Evolutionary conservation across 2,888 invertebrate genomes (phyloP).

Genomic region (Invenusta paracnida): DNA sequence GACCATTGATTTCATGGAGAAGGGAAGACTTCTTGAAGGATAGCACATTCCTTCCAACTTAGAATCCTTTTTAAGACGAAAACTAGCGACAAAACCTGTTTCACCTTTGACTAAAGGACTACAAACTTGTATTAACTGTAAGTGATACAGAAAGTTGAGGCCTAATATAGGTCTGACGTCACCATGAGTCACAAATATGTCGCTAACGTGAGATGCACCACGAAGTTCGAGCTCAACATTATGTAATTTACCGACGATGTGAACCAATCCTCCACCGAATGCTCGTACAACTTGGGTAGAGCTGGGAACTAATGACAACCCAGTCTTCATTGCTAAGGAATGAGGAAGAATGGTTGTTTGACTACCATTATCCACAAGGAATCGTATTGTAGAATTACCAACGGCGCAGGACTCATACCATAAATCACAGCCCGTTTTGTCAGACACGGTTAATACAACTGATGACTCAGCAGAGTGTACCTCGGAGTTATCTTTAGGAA

Average conservation of each 20-base stretch:
- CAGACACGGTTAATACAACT: constrained; percentile 7
- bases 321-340: background rate
- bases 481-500: background rate
- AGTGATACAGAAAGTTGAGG: background rate
- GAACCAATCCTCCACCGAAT: background rate
- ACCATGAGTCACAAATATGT: background rate
- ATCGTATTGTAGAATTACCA: background rate
- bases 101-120: background rate
- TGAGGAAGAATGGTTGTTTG: background rate
- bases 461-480: background rate
- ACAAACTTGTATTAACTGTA: background rate
- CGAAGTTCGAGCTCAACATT: background rate
- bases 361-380: constrained; percentile 1
- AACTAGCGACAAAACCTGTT: constrained; percentile 3
- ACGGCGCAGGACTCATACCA: constrained; percentile 26
- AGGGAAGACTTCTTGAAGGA: constrained; percentile 33
- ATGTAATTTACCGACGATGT: background rate
- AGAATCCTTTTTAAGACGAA: constrained; percentile 28
- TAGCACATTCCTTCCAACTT: constrained; percentile 23
- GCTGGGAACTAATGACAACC: background rate
- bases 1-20: constrained; percentile 36
- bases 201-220: background rate
- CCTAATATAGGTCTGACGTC: constrained; percentile 21
- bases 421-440: constrained; percentile 26
- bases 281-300: background rate